Evolutionary conservation across 2,888 invertebrate species (phyloP).

Genomic region (Dioctria rufipes): DNA sequence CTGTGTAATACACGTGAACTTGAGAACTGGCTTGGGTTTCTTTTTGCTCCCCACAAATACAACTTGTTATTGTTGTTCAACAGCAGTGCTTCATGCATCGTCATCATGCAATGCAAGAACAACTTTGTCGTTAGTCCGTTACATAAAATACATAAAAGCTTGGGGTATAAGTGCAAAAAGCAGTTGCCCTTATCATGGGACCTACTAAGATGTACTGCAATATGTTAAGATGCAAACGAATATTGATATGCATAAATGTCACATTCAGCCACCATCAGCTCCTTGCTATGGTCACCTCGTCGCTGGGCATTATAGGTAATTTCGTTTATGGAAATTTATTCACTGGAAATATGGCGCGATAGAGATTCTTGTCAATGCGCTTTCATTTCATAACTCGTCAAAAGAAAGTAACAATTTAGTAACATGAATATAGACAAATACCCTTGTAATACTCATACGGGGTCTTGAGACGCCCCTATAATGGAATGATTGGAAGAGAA

Average conservation of each 20-base stretch:
- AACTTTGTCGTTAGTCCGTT: slow-evolving; percentile 43
- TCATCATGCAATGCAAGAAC: slow-evolving; percentile 5
- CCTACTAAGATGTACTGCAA: slow-evolving; percentile 28
- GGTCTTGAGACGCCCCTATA: neutral
- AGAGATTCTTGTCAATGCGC: slow-evolving; percentile 48
- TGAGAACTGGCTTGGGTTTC: slow-evolving; percentile 46
- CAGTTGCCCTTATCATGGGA: slow-evolving; percentile 34
- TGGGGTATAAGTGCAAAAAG: slow-evolving; percentile 46
- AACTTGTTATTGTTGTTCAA: neutral
- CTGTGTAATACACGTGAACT: slow-evolving; percentile 45
- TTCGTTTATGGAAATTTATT: slow-evolving; percentile 48
- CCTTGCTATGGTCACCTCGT: slow-evolving; percentile 36
- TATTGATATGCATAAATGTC: slow-evolving; percentile 50
- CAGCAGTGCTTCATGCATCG: neutral
- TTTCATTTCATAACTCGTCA: slow-evolving; percentile 48
- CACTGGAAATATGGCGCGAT: slow-evolving; percentile 34
- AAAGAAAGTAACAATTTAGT: slow-evolving; percentile 41
- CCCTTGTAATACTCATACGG: neutral
- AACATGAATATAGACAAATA: neutral
- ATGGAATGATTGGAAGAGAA: neutral
- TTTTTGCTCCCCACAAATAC: slow-evolving; percentile 15
- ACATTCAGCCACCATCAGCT: slow-evolving; percentile 26
- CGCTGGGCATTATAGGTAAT: slow-evolving; percentile 24
- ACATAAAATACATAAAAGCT: slow-evolving; percentile 18
- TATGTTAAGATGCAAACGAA: slow-evolving; percentile 42